Percentiles rank a stretch among this genome's conserved stretches.
Evolutionary conservation across 2,888 invertebrate species (phyloP).

Genomic region (Mimumesa dahlbomi): DNA sequence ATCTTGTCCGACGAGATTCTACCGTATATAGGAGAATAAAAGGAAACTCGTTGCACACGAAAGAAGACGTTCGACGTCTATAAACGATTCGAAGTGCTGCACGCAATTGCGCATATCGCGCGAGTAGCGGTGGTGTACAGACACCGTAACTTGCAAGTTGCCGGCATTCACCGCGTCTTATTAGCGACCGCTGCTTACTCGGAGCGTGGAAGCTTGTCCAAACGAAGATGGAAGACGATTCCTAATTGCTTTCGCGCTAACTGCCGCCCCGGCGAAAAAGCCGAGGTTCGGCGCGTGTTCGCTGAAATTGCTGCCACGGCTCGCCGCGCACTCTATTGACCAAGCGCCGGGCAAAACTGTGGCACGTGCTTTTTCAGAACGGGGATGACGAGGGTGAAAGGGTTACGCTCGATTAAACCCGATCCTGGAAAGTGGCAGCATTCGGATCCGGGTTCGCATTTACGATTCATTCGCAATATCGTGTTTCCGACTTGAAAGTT

Average conservation of each 20-base stretch:
- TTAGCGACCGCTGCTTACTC: conserved; percentile 19
- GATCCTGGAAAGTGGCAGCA: conserved; percentile 1
- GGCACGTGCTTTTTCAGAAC: conserved; percentile 46
- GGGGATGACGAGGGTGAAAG: conserved; percentile 21
- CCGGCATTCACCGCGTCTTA: conserved; percentile 13
- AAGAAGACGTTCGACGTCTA: conserved; percentile 54
- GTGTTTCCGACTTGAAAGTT: too few species aligned
- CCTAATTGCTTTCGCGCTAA: conserved; percentile 52
- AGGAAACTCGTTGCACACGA: too few species aligned
- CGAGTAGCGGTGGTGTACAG: conserved; percentile 6
- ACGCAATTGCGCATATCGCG: conserved; percentile 32
- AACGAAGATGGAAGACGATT: conserved; percentile 27
- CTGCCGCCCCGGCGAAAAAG: conserved; percentile 41
- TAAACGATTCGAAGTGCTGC: conserved; percentile 39
- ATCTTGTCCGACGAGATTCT: too few species aligned
- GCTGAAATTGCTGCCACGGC: conserved; percentile 43
- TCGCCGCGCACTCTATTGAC: conserved; percentile 39
- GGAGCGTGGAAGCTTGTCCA: neutral
- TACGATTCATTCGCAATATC: too few species aligned
- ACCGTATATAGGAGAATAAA: too few species aligned
- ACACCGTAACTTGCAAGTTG: neutral
- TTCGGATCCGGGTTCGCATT: too few species aligned
- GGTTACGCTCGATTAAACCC: conserved; percentile 24
- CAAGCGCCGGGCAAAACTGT: conserved; percentile 35
- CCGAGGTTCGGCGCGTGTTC: conserved; percentile 25